Base-by-base conservation (phyloP, 2,797 vertebrate species). In the Heterohyrax brucei region DNA sequence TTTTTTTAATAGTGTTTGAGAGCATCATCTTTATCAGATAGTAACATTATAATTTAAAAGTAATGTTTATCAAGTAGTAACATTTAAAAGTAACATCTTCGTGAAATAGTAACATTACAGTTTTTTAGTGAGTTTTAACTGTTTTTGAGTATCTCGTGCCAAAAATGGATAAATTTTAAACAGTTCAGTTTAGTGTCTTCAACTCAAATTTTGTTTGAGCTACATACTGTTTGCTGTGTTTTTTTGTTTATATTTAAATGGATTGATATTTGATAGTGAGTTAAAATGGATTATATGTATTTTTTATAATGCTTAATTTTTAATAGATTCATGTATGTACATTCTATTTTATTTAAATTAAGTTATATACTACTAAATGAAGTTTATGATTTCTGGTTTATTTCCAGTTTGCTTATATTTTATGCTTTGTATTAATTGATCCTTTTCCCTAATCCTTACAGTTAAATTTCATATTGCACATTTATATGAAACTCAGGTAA, bases 381-480 rank as follows among this genome's bases (percentile, higher is more conserved):
- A n/a, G n/a, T n/a, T 79, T 88, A 0, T 75, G 10, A 24, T 50
- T 0, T 77, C 1, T 56, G 59, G 6, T 73, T 46, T n/a, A 44
- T 12, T 87, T 64, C 61, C 1, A 24, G 62, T 87, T 86, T 91
- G 7, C 1, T 78, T 78, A n/a, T 22, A 4, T 56, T 87, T 33
- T 68, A 72, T 56, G 33, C 59, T n/a, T 56, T 76, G 7, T 70
- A 64, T 62, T 89, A 95, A 95, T 90, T 98, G 97, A 97, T 93
- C 95, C 94, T 76, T 98, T 98, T 96, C 48, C 61, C 19, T 90
- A 12, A 82, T 94, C 89, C 97, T 84, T 98, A 95, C 99, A 99
- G 99, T 99, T 99, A 99, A 99, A 98, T 99, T 99, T 99, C 99
- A 99, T 99, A 99, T 99, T 96, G 99, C 99, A 98, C 99, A 99